Evolutionary conservation across 2,113 vertebrate genomes (phyloP), one percentile per base, ranked within the genome.

Genomic region (Pongo pygmaeus): DNA sequence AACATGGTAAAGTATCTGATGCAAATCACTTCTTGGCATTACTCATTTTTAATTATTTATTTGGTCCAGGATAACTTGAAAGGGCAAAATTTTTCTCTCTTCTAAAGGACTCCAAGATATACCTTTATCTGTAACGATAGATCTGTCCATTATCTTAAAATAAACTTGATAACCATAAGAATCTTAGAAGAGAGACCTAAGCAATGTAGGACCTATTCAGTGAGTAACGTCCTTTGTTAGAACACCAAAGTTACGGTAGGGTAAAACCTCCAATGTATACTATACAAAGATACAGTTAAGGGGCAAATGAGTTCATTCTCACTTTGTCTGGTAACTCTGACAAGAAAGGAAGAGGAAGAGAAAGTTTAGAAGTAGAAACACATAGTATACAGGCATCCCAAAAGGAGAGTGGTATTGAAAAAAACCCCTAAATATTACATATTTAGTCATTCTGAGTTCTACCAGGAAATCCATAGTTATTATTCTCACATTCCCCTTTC

Each of bases 91-190:
- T 74, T 57, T 84, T 59, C 79, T 89, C 20, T 93, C 55, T 57
- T 77, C 59, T 64, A 43, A 93, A 94, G 11, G 6, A 84, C 46
- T 94, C n/a, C 32, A 95, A 96, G 8, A 59, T 25, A 75, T 1
- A 90, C 59, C 38, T 97, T 92, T 89, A 84, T 96, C 67, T 89
- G 22, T 77, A 93, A 87, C 48, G 46, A 91, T 77, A 64, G 35
- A 92, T 35, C 55, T 86, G 25, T 85, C 70, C 3, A 52, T 50
- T n/a, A 17, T 92, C 80, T 95, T 95, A 92, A 84, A 96, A 95
- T 59, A 78, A 93, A 48, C 35, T 89, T 70, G 38, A 12, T 52
- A 78, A 84, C n/a, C 46, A 89, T 72, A 83, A 84, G 70, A 97
- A 69, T 86, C 14, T 91, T 85, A 85, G 48, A 81, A 89, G 7